phyloP scores from a whole-genome alignment of 2,888 invertebrate species.

The Dasypolia templi region DNA sequence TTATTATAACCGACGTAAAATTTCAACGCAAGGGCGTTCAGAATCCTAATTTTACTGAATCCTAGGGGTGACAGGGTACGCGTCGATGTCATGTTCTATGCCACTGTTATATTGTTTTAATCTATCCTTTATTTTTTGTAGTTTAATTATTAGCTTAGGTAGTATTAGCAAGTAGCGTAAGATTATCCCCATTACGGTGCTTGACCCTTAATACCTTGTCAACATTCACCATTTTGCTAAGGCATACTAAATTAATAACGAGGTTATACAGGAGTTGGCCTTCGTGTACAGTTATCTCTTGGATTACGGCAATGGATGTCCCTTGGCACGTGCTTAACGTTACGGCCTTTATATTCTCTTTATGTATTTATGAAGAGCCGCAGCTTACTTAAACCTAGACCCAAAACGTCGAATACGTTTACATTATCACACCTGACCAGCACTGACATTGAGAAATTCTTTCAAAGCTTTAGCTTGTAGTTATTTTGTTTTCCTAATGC shows the following conservation, averaged over 20 bases:
- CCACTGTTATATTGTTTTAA: too few species aligned
- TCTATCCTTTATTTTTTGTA: too few species aligned
- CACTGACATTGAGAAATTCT: not conserved
- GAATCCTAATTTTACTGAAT: too few species aligned
- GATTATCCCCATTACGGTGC: not conserved
- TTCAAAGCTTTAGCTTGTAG: not conserved
- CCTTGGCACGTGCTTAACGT: not conserved
- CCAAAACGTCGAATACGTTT: not conserved
- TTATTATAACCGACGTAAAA: too few species aligned
- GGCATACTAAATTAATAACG: not conserved
- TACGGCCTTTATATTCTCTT: not conserved
- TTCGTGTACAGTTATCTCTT: not conserved
- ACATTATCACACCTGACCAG: not conserved
- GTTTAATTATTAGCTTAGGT: too few species aligned
- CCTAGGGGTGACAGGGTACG: too few species aligned
- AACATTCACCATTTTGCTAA: not conserved
- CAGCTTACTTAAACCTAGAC: not conserved
- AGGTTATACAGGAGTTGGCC: slow-evolving; percentile 4
- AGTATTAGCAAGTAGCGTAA: too few species aligned
- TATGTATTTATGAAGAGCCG: not conserved
- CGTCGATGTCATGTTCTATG: too few species aligned
- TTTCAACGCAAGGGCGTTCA: too few species aligned
- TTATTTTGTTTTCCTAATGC: too few species aligned
- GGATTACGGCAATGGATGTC: slow-evolving; percentile 6
- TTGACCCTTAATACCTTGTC: not conserved